Evolutionary conservation across 30 jellyfish, hydroid and myxozoan species (phyloP).

Genomic region (Mastigias papua): DNA sequence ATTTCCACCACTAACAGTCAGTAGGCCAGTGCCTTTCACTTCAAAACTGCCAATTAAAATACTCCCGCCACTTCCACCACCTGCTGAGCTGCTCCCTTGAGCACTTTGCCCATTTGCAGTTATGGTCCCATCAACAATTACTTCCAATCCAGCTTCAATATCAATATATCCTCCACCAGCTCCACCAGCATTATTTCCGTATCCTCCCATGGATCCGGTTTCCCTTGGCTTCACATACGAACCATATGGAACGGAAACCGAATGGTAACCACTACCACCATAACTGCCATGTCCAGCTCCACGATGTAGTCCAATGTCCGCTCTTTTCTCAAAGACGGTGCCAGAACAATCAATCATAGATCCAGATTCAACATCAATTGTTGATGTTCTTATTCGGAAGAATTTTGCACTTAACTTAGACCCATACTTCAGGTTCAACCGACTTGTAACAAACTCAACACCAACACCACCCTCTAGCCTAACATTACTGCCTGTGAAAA

Average conservation of each 20-base stretch:
- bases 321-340: constrained; percentile 44
- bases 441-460: constrained; percentile 48
- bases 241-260: constrained; percentile 51
- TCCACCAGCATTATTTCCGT: constrained; percentile 39
- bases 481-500: constrained; percentile 72
- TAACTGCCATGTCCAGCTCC: constrained; percentile 77
- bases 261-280: constrained; percentile 60
- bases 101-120: constrained; percentile 61
- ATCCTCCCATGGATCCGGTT: constrained; percentile 69
- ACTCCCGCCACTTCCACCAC: constrained; percentile 84
- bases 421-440: constrained; percentile 52
- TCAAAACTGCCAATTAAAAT: constrained; percentile 37
- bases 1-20: constrained; percentile 65
- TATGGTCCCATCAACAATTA: constrained; percentile 53
- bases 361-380: constrained; percentile 67
- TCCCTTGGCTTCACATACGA: constrained; percentile 46
- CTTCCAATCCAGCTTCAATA: constrained; percentile 49
- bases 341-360: constrained; percentile 51
- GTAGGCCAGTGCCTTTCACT: constrained; percentile 54
- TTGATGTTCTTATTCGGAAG: constrained; percentile 44
- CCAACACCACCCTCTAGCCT: constrained; percentile 72
- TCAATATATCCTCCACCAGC: constrained; percentile 67
- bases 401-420: constrained; percentile 58
- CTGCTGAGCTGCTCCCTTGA: constrained; percentile 49
- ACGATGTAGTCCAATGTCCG: constrained; percentile 15